Percentiles rank a stretch among this genome's conserved stretches.
Conservation (phyloP, 2,888 invertebrate species). For the Xestoiulus laeticollis region DNA sequence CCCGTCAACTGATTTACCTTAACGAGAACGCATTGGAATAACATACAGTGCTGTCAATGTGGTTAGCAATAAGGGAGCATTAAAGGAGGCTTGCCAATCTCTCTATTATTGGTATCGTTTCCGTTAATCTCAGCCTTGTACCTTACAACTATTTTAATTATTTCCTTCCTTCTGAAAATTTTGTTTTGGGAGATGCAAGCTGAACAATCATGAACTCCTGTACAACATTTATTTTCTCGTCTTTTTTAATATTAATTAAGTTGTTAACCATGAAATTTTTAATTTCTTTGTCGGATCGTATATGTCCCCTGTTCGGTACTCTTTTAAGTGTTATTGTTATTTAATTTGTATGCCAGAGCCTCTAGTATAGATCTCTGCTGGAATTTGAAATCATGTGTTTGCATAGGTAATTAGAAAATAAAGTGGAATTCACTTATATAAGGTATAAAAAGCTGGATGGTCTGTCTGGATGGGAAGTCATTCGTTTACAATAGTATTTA, state of each 20-base stretch:
- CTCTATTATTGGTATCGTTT: constrained; percentile 27
- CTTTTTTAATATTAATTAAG: neutral
- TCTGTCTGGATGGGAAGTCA: neutral
- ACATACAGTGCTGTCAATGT: too few relatives aligned
- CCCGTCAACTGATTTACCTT: too few relatives aligned
- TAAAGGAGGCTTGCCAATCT: too few relatives aligned
- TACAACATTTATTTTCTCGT: neutral
- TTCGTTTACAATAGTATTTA: neutral
- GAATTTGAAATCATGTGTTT: constrained; percentile 34
- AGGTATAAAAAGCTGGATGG: neutral
- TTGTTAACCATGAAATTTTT: neutral
- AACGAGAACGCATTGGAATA: too few relatives aligned
- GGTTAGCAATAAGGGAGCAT: too few relatives aligned
- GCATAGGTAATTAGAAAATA: constrained; percentile 40
- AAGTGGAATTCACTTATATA: constrained; percentile 34
- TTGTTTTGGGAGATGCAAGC: neutral
- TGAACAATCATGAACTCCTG: neutral
- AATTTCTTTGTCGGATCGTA: constrained; percentile 9
- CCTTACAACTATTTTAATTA: neutral
- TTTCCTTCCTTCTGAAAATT: neutral
- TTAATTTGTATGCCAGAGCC: constrained; percentile 36
- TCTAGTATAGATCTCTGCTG: constrained; percentile 22
- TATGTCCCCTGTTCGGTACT: constrained; percentile 11
- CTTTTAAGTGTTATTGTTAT: constrained; percentile 41
- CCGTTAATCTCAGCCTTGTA: neutral